These are phyloP conservation scores for Pan troglodytes DNA, from an alignment of 2,113 vertebrate species.

Conservation along the genomic window DNA sequence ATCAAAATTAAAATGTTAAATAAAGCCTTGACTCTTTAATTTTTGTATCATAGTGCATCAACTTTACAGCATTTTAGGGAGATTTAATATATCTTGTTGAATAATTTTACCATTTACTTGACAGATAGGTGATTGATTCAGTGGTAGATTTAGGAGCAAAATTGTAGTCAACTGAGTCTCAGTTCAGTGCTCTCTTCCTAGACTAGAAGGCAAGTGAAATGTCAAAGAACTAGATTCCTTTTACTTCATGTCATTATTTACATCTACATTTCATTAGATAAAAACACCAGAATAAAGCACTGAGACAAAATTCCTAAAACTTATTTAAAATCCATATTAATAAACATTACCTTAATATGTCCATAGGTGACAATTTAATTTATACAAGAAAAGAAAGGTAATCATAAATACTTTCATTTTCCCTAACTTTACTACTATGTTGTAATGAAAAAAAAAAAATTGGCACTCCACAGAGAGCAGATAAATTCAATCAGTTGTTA, in stretches of 20 bases:
- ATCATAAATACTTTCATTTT: neutral
- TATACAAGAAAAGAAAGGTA: neutral
- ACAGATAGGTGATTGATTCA: neutral
- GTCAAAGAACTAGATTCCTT: neutral
- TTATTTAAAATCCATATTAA: neutral
- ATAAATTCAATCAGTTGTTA: neutral
- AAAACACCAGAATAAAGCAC: neutral
- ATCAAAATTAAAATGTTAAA: slow-evolving; percentile 3
- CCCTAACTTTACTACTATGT: neutral
- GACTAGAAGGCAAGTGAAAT: neutral
- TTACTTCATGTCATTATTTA: neutral
- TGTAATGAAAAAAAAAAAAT: neutral
- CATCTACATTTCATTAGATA: neutral
- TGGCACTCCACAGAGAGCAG: neutral
- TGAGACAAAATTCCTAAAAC: neutral
- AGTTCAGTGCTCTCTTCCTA: neutral
- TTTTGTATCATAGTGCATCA: neutral
- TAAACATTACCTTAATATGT: neutral
- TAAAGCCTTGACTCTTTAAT: neutral
- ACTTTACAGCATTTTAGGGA: neutral
- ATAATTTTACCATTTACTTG: neutral
- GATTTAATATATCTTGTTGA: neutral
- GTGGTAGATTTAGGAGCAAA: neutral
- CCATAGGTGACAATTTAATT: neutral
- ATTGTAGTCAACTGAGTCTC: neutral